These are phyloP conservation scores for Halcyon chelicuti DNA, from an alignment of 2,797 vertebrate species.

Conservation along the genomic window DNA sequence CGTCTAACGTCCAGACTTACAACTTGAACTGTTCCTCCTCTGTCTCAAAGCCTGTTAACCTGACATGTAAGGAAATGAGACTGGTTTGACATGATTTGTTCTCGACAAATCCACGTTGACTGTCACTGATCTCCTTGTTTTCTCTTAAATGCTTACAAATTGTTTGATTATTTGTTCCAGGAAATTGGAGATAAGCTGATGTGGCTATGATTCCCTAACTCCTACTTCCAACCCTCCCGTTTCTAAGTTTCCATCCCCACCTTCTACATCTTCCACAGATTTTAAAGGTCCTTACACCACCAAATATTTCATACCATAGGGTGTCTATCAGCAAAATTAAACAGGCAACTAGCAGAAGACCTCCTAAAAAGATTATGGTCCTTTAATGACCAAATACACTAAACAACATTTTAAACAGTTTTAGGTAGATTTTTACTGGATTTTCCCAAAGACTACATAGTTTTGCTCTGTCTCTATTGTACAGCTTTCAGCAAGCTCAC, in stretches of 20 bases:
- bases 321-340: background rate
- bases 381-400: background rate
- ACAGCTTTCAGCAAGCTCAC: background rate
- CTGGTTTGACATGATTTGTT: background rate
- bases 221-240: background rate
- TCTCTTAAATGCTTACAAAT: constrained; percentile 1
- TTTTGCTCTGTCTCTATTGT: background rate
- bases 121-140: constrained; percentile 1
- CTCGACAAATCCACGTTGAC: constrained; percentile 2
- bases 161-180: background rate
- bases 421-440: background rate
- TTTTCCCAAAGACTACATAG: background rate
- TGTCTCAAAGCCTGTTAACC: background rate
- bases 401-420: background rate
- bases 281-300: background rate
- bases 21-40: background rate
- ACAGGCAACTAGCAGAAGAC: background rate
- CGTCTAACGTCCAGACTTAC: background rate
- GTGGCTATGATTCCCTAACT: background rate
- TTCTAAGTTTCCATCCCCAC: background rate
- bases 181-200: background rate
- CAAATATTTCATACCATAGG: background rate
- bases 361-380: background rate
- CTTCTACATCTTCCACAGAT: background rate
- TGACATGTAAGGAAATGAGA: background rate